Conservation (phyloP, 2,113 vertebrate species). For the Odontophorus gujanensis region DNA sequence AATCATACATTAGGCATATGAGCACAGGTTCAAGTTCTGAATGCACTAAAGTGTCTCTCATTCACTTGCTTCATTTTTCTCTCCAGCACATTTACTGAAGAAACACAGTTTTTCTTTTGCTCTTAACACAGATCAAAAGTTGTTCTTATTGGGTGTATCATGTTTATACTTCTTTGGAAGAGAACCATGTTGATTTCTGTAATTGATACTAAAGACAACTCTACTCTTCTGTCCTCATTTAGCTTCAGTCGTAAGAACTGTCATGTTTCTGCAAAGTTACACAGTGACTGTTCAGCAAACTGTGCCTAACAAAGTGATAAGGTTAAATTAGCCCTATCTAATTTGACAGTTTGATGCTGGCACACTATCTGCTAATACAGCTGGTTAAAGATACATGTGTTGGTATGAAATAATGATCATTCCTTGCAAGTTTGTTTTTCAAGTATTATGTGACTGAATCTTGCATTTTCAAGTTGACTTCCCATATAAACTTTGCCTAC, state of each 20-base stretch:
- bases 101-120: not conserved
- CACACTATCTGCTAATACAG: not conserved
- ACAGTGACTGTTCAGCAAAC: not conserved
- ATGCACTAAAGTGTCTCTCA: not conserved
- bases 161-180: not conserved
- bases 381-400: not conserved
- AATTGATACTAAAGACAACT: not conserved
- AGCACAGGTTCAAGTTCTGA: not conserved
- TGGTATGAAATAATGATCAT: not conserved
- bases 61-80: not conserved
- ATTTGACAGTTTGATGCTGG: not conserved
- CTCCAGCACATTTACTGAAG: not conserved
- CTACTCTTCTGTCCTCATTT: not conserved
- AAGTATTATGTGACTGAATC: not conserved
- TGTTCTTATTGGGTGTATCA: not conserved
- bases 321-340: not conserved
- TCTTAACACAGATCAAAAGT: not conserved
- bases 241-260: not conserved
- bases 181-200: not conserved
- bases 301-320: not conserved
- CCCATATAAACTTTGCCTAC: not conserved
- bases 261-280: not conserved
- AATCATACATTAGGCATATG: not conserved
- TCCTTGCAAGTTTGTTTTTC: not conserved
- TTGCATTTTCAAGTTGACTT: not conserved